Percentiles rank a stretch among this genome's conserved stretches.
These are phyloP conservation scores for Eurystomus gularis DNA, from an alignment of 2,113 vertebrate species.

Conservation along the genomic window DNA sequence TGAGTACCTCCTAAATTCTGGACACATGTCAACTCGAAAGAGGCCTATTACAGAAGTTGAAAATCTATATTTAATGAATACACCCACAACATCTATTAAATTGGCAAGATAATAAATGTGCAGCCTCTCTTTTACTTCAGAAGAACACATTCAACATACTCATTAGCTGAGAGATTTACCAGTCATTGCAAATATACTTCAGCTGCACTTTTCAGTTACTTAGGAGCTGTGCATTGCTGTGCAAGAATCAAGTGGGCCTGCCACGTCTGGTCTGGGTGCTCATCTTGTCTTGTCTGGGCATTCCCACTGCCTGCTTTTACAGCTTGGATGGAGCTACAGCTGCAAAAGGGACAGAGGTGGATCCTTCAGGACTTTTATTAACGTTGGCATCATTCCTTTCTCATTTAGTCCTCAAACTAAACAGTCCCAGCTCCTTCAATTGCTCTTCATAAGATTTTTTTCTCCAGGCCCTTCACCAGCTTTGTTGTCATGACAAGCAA, in stretches of 20 bases:
- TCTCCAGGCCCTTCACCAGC: too few species aligned
- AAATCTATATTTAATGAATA: slow-evolving; percentile 31
- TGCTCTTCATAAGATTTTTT: too few species aligned
- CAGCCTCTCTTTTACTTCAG: not conserved
- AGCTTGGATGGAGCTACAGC: not conserved
- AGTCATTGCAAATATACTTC: not conserved
- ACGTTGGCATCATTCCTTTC: not conserved
- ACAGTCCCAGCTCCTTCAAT: too few species aligned
- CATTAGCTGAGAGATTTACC: not conserved
- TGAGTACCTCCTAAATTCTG: not conserved
- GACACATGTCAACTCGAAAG: not conserved
- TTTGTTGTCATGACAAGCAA: not conserved
- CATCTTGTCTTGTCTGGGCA: not conserved
- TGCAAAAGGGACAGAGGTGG: not conserved
- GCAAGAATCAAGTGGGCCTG: not conserved
- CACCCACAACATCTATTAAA: slow-evolving; percentile 1
- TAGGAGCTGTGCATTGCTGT: not conserved
- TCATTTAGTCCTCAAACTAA: too few species aligned
- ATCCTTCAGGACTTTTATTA: not conserved
- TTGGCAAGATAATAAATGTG: slow-evolving; percentile 22
- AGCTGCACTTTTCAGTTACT: not conserved
- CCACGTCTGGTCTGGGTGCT: not conserved
- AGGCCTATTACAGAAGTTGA: slow-evolving; percentile 5
- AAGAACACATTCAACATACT: not conserved
- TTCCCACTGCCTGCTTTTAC: not conserved